Percentiles rank a stretch among this genome's conserved stretches.
Conservation (phyloP, 92 coral and sea anemone species). For the Virgularia gustaviana region DNA sequence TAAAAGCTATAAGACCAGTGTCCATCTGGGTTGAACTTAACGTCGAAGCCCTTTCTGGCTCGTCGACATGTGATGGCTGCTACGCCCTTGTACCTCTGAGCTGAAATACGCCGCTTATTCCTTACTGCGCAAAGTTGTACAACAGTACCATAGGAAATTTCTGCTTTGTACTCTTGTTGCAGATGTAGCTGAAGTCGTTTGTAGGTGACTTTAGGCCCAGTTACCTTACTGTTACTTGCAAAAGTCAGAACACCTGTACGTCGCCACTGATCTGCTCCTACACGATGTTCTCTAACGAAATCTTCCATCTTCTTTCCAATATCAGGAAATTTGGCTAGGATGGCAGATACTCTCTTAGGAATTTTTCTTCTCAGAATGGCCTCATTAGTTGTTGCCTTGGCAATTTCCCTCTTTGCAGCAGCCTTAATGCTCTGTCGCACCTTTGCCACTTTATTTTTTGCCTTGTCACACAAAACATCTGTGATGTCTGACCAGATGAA, state of each 20-base stretch:
- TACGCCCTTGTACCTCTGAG: slow-evolving; percentile 8
- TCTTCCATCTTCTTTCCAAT: slow-evolving; percentile 51
- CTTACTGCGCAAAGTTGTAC: slow-evolving; percentile 22
- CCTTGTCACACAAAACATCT: background rate
- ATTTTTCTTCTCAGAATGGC: slow-evolving; percentile 36
- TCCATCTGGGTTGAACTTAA: slow-evolving; percentile 23
- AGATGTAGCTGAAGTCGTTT: slow-evolving; percentile 22
- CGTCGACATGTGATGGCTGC: slow-evolving; percentile 6
- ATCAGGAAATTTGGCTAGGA: slow-evolving; percentile 25
- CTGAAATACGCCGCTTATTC: slow-evolving; percentile 17
- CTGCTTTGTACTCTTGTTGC: background rate
- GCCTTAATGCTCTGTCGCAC: slow-evolving; percentile 7
- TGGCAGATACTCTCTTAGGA: slow-evolving; percentile 36
- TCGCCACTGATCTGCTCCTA: slow-evolving; percentile 59
- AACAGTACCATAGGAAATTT: slow-evolving; percentile 16
- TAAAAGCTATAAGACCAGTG: slow-evolving; percentile 33
- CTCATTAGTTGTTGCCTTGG: slow-evolving; percentile 4
- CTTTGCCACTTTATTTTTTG: background rate
- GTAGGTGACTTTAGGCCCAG: slow-evolving; percentile 31
- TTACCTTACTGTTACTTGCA: slow-evolving; percentile 31
- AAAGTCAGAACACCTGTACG: slow-evolving; percentile 52
- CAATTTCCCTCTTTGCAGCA: slow-evolving; percentile 7
- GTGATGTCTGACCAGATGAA: background rate
- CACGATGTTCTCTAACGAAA: slow-evolving; percentile 13
- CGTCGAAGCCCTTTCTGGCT: slow-evolving; percentile 19